phyloP scores from a whole-genome alignment of 1,140 invertebrate genomes.

The Rhopalosiphum padi region DNA sequence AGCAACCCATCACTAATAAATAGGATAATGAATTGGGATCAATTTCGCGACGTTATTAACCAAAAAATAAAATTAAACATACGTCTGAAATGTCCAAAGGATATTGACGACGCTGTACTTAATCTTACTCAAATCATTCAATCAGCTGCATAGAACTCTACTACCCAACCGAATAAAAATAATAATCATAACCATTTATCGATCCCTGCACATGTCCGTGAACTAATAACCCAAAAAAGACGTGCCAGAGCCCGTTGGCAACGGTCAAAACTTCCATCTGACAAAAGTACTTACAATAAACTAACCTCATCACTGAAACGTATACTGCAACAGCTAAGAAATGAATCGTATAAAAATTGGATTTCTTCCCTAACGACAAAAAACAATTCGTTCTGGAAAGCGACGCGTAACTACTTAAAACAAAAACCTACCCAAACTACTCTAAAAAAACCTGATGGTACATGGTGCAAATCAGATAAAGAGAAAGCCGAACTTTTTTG shows the following conservation, averaged over 20 bases:
- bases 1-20: neutral
- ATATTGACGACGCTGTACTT: conserved; percentile 28
- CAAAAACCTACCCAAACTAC: neutral
- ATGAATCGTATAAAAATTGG: neutral
- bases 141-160: neutral
- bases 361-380: neutral
- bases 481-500: neutral
- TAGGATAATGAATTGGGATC: neutral
- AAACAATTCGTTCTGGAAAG: neutral
- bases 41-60: neutral
- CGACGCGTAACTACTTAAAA: neutral
- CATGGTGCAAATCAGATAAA: neutral
- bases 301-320: neutral
- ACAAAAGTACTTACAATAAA: conserved; percentile 10
- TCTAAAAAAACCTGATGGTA: neutral
- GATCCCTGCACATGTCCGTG: conserved; percentile 32
- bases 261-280: conserved; percentile 19
- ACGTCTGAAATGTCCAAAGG: conserved; percentile 19
- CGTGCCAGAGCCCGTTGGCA: conserved; percentile 28
- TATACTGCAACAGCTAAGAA: neutral
- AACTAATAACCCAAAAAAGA: neutral
- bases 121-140: neutral
- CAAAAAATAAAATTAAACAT: neutral
- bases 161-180: neutral
- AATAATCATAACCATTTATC: neutral